Evolutionary conservation across 2,888 invertebrate species (phyloP), one percentile per base, ranked within the genome.

Genomic region (Syrphus vitripennis): DNA sequence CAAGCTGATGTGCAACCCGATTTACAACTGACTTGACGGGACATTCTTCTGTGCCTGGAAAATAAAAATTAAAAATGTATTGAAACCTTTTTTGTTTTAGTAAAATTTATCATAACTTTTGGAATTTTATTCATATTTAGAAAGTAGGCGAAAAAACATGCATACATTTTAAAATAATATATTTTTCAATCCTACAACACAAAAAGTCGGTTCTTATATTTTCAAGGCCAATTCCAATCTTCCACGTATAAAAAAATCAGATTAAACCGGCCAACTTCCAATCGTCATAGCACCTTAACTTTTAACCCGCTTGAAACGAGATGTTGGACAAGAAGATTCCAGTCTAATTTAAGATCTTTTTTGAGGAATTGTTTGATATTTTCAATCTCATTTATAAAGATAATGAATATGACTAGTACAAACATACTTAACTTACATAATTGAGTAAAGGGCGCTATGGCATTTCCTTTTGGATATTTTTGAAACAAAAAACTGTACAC

Each of bases 1-100:
- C 94, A 89, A 96, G 92, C 90, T 96, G 95, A 88, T 94, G 94
- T 6, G 95, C 95, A 89, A 95, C 95, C 89, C 95, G 95, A 89
- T 94, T 93, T 88, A 95, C 94, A 89, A 95, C 95, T 82, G 95
- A 95, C 91, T 95, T 95, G 92, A 95, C 95, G 86, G 95, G 95
- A 90, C 94, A 94, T 90, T 94, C 94, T 91, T 95, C 95, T 48
- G 95, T 95, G 88, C 95, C 95, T 95, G 93, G 24, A 93, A 93
- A 93, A 93, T 59, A 7, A 59, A 24, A 14, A 50, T 0, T 10
- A 50, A 50, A 50, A 5, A 45, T 21, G 7, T 0, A 42, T 40
- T 14, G 7, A 42, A 42, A 42, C 1, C 14, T 6, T 40, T 40
- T n/a, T 3, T 40, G 3, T 40, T n/a, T 40, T n/a, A n/a, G n/a